phyloP scores from a whole-genome alignment of 2,113 vertebrate species.

The Poeciliopsis occidentalis region DNA sequence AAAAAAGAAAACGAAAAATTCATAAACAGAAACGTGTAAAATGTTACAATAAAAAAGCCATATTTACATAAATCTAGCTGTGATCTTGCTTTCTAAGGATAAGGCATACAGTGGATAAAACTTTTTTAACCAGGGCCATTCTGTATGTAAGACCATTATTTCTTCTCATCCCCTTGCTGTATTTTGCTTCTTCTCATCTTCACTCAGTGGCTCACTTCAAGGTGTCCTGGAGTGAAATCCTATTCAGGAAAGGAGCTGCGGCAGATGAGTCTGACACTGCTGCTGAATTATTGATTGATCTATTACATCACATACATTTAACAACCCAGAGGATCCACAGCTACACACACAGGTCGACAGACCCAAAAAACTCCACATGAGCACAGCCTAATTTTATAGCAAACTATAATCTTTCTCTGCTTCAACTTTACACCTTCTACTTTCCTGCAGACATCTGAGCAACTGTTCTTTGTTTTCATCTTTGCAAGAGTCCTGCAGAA shows the following conservation, averaged over 20 bases:
- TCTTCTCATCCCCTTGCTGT: slow-evolving; percentile 13
- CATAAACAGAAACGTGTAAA: no score
- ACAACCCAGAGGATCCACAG: slow-evolving; percentile 29
- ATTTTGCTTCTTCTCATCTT: slow-evolving; percentile 14
- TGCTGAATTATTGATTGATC: slow-evolving; percentile 75
- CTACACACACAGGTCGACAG: slow-evolving; percentile 27
- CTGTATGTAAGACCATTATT: slow-evolving; percentile 2
- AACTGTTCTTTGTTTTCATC: slow-evolving; percentile 51
- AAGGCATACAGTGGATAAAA: background rate
- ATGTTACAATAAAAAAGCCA: no score
- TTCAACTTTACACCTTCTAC: slow-evolving; percentile 15
- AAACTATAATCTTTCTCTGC: slow-evolving; percentile 8
- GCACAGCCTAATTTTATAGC: slow-evolving; percentile 3
- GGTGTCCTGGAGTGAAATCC: slow-evolving; percentile 62
- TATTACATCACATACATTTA: slow-evolving; percentile 63
- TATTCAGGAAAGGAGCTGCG: slow-evolving; percentile 49
- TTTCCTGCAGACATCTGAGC: slow-evolving; percentile 27
- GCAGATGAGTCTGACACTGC: slow-evolving; percentile 50
- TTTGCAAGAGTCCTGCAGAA: slow-evolving; percentile 42
- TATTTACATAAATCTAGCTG: no score
- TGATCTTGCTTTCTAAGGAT: slow-evolving; percentile 6
- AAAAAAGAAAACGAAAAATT: background rate
- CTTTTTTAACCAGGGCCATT: slow-evolving; percentile 1
- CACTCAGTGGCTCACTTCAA: slow-evolving; percentile 40
- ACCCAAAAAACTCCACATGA: slow-evolving; percentile 4